Conservation (phyloP, 2,888 invertebrate species). For the Brassicogethes aeneus region DNA sequence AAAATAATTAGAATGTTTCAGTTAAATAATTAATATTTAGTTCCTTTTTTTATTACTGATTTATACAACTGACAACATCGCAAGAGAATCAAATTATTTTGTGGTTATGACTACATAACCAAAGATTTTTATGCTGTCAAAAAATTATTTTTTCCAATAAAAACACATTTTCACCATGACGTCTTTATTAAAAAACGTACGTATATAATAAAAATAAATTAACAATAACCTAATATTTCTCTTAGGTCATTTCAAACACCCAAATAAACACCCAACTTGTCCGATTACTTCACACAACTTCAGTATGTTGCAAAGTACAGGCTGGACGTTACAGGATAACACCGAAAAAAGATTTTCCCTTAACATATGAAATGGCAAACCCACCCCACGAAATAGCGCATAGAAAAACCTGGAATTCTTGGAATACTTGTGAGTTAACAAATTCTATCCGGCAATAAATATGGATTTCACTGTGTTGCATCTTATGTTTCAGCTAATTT, state of each 20-base stretch:
- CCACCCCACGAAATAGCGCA: conserved; percentile 75
- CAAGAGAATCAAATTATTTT: no score
- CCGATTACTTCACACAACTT: conserved; percentile 50
- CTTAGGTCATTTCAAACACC: conserved; percentile 1
- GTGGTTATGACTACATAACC: no score
- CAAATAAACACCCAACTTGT: conserved; percentile 4
- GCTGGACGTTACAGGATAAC: conserved; percentile 76
- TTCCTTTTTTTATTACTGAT: no score
- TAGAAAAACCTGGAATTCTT: conserved; percentile 84
- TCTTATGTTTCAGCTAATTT: conserved; percentile 75
- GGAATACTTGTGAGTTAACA: conserved; percentile 91
- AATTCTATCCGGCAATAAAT: no score
- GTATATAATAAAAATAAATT: not conserved
- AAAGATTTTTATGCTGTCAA: no score
- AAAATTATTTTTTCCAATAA: no score
- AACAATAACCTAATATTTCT: not conserved
- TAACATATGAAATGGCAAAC: conserved; percentile 89
- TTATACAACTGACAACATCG: no score
- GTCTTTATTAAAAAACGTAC: not conserved
- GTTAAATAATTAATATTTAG: no score
- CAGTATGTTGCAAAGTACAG: conserved; percentile 52
- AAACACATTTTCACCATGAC: no score
- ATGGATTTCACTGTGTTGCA: no score
- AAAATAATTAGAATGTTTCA: no score
- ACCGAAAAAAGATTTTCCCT: conserved; percentile 60